Evolutionary conservation across 1,140 invertebrate genomes (phyloP), one percentile per base, ranked within the genome.

Genomic region (Micrasema minimum): DNA sequence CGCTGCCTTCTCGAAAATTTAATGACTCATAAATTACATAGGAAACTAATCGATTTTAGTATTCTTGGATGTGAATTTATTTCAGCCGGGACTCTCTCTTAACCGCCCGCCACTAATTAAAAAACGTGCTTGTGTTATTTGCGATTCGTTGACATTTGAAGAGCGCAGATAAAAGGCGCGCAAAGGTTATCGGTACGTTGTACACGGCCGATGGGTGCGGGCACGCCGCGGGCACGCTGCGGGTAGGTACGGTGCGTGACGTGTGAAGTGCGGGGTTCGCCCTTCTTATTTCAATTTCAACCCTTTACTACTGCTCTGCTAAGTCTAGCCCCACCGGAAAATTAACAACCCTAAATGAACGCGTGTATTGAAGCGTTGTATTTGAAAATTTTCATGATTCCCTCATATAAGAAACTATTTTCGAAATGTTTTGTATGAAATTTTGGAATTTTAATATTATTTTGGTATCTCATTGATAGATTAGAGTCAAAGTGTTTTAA

Each of bases 141-240:
- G 46, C 50, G n/a, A 22, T 31, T 22, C 50, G 12, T 26, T 53
- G 50, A 53, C 50, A 53, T 53, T 53, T 53, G 50, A 45, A 45
- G 50, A 53, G 50, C n/a, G 50, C 23, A 53, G 50, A 31, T 31
- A 31, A 53, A 53, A 53, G 20, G 23, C 50, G 20, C 12, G 11
- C 23, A 53, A 53, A 53, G 50, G 50, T 53, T 53, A 53, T 53
- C 50, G 50, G 23, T 48, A 31, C 18, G 26, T 53, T 35, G 14
- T 6, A 10, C 50, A 22, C 23, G 50, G n/a, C 11, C 23, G 12
- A 7, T 26, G 0, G 20, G 10, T 26, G 50, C 18, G 50, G 23
- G 11, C 48, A 22, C 20, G 11, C 20, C 20, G 10, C 46, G 1
- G 0, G 14, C 48, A 11, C 20, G 0, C 20, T 20, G 16, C 6